Percentiles rank a stretch among this genome's conserved stretches.
Conservation (phyloP, 1,140 invertebrate species). For the Lepidurus apus region DNA sequence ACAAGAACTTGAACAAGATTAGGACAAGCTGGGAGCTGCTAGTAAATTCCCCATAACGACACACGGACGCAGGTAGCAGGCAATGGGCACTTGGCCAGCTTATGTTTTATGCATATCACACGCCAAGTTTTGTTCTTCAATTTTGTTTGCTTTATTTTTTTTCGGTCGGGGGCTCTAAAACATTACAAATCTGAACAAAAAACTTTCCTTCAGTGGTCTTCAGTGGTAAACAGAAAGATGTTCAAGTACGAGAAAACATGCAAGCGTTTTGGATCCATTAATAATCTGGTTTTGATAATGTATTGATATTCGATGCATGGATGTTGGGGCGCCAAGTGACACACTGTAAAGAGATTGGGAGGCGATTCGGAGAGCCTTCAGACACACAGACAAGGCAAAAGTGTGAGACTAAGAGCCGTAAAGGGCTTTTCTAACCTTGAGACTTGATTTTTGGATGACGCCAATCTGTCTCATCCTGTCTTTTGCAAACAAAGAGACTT, state of each 20-base stretch:
- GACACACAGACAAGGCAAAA: background rate
- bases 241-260: too few species aligned
- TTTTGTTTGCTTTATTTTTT: background rate
- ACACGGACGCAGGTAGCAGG: background rate
- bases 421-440: conserved; percentile 19
- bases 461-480: conserved; percentile 21
- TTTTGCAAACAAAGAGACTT: conserved; percentile 8
- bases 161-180: background rate
- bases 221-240: background rate
- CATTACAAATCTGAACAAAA: background rate
- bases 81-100: conserved; percentile 12
- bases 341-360: background rate
- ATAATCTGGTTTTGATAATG: background rate
- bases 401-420: background rate
- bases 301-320: background rate
- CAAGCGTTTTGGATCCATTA: too few species aligned
- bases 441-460: conserved; percentile 18
- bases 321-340: background rate
- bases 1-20: conserved; percentile 7
- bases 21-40: conserved; percentile 14
- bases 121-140: background rate
- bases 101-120: conserved; percentile 8
- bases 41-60: conserved; percentile 6
- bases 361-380: background rate
- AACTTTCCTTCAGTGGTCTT: background rate